These are phyloP conservation scores for Goniozus legneri DNA, from an alignment of 1,140 invertebrate species.

Conservation along the genomic window DNA sequence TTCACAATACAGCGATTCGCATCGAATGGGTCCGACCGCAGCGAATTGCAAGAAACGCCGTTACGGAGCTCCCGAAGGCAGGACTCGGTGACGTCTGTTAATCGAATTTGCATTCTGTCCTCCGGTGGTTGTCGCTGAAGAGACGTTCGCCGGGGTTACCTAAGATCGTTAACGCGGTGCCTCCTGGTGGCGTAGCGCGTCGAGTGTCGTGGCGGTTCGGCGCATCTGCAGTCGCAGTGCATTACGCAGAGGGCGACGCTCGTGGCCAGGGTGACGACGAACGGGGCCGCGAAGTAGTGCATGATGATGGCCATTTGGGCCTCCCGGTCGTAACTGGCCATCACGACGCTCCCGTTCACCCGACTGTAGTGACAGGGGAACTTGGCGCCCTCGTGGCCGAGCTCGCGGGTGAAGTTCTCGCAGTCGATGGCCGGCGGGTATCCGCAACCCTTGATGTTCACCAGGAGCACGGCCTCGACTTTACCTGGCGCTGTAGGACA, in stretches of 20 bases:
- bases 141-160: too few relatives aligned
- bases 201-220: constrained; percentile 54
- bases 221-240: constrained; percentile 74
- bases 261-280: constrained; percentile 76
- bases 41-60: too few relatives aligned
- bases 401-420: constrained; percentile 73
- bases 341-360: constrained; percentile 74
- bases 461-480: constrained; percentile 67
- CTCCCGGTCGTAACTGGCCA: constrained; percentile 75
- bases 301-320: constrained; percentile 76
- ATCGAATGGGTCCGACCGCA: too few relatives aligned
- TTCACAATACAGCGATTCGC: too few relatives aligned
- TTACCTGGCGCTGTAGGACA: constrained; percentile 33
- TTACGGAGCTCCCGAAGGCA: too few relatives aligned
- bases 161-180: constrained; percentile 60
- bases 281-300: constrained; percentile 75
- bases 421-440: constrained; percentile 84
- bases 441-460: constrained; percentile 85
- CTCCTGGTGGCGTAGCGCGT: constrained; percentile 45
- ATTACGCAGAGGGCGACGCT: constrained; percentile 78
- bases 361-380: constrained; percentile 83
- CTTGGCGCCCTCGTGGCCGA: constrained; percentile 70
- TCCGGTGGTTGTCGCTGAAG: too few relatives aligned
- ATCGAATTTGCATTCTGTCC: too few relatives aligned
- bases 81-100: too few relatives aligned